Conservation (phyloP, 2,113 vertebrate genomes). For the Thamnophis sirtalis region DNA sequence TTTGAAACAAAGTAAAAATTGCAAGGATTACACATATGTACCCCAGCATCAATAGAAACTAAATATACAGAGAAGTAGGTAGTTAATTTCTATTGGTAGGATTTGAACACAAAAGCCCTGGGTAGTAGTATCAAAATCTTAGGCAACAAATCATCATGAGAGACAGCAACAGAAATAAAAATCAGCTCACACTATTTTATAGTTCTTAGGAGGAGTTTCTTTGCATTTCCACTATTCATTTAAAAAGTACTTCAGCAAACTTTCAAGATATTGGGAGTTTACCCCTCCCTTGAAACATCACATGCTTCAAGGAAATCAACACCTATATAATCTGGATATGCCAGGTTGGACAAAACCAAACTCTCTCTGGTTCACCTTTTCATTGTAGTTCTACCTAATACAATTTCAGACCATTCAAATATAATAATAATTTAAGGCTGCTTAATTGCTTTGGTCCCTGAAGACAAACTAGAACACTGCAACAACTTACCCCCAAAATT, state of each 20-base stretch:
- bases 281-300: not conserved
- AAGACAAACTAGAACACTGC: not conserved
- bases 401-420: not conserved
- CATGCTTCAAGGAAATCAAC: not conserved
- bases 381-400: not conserved
- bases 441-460: not conserved
- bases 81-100: not conserved
- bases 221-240: not conserved
- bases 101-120: slow-evolving; percentile 1
- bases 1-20: slow-evolving; percentile 43
- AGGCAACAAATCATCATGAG: slow-evolving; percentile 15
- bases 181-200: slow-evolving; percentile 17
- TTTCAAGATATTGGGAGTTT: not conserved
- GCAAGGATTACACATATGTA: slow-evolving; percentile 46
- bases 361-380: not conserved
- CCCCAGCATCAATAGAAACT: slow-evolving; percentile 22
- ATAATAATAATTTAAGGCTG: not conserved
- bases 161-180: slow-evolving; percentile 26
- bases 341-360: not conserved
- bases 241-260: not conserved
- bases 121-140: slow-evolving; percentile 42
- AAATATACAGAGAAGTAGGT: not conserved
- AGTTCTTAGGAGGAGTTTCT: not conserved
- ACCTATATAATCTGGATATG: not conserved
- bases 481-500: not conserved